Conservation (phyloP, 2,797 vertebrate species). For the Darevskia nairensis region DNA sequence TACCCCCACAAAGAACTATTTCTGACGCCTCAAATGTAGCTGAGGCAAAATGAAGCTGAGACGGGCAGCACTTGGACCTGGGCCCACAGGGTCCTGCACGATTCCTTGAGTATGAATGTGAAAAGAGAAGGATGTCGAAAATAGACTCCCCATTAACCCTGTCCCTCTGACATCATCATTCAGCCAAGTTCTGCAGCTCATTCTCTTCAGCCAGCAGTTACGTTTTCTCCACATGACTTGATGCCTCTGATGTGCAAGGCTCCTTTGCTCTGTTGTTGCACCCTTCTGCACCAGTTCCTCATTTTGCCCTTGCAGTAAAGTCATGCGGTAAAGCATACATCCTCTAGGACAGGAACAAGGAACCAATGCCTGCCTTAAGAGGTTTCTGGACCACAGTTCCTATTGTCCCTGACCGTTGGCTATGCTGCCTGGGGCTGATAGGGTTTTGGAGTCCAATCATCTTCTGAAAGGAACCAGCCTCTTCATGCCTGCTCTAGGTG, state of each 20-base stretch:
- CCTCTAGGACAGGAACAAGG: background rate
- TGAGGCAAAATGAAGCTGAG: background rate
- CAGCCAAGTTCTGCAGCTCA: background rate
- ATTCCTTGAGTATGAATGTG: background rate
- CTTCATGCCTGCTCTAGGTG: background rate
- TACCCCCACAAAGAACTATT: no score
- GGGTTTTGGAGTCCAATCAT: no score
- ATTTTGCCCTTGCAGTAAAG: background rate
- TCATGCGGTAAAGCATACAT: background rate
- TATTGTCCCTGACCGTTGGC: background rate
- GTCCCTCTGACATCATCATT: background rate
- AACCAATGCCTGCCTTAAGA: background rate
- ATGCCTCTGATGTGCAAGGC: background rate
- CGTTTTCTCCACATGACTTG: background rate
- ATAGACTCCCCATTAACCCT: no score
- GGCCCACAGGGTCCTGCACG: background rate
- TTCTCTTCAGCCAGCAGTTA: background rate
- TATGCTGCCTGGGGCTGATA: background rate
- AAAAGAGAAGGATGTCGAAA: background rate
- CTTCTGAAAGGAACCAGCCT: background rate
- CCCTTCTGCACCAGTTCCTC: background rate
- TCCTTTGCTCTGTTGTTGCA: background rate
- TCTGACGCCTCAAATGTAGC: no score
- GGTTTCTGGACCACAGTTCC: background rate
- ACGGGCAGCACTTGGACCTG: background rate